These are phyloP conservation scores for Oppia nitens DNA, from an alignment of 1,140 invertebrate species.

Conservation along the genomic window DNA sequence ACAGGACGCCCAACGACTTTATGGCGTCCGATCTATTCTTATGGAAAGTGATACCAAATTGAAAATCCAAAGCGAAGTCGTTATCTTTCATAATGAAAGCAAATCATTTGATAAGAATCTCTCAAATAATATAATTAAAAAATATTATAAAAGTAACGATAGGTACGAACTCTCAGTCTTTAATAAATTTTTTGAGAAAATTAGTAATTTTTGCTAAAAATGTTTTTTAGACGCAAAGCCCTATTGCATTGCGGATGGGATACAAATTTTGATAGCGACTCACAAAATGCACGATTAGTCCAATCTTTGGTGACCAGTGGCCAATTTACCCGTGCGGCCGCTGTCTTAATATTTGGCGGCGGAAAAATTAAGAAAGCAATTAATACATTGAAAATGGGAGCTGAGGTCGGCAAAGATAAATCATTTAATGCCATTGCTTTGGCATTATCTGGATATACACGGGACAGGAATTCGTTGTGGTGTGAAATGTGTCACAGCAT, in stretches of 20 bases:
- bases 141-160: not conserved
- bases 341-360: slow-evolving; percentile 75
- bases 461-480: slow-evolving; percentile 48
- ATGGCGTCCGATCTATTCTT: slow-evolving; percentile 1
- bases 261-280: slow-evolving; percentile 1
- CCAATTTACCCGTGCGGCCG: slow-evolving; percentile 59
- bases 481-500: slow-evolving; percentile 53
- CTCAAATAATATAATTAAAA: slow-evolving; percentile 11
- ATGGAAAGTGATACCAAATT: not conserved
- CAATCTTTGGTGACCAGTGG: slow-evolving; percentile 26
- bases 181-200: slow-evolving; percentile 1
- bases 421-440: slow-evolving; percentile 52
- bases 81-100: not conserved
- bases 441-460: slow-evolving; percentile 51
- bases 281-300: slow-evolving; percentile 4
- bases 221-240: slow-evolving; percentile 42
- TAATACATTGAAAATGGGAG: slow-evolving; percentile 55
- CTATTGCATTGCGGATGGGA: slow-evolving; percentile 73
- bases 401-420: slow-evolving; percentile 17
- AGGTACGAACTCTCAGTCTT: too few relatives aligned
- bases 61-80: not conserved
- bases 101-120: not conserved
- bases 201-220: slow-evolving; percentile 3
- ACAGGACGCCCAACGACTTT: not conserved
- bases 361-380: slow-evolving; percentile 63